These are phyloP conservation scores for Aphaenogaster ashmeadi DNA, from an alignment of 1,140 invertebrate genomes.

Conservation along the genomic window DNA sequence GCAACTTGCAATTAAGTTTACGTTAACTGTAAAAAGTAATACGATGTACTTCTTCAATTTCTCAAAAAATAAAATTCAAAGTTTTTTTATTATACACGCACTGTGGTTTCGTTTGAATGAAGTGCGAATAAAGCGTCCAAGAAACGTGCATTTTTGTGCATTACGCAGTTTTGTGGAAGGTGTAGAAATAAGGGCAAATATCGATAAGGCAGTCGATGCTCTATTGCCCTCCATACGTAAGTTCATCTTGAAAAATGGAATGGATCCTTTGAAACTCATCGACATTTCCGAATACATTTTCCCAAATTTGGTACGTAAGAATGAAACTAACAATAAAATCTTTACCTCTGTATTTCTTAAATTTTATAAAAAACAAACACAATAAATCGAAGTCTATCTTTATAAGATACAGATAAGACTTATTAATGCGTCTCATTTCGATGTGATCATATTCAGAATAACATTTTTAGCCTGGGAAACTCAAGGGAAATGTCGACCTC, in stretches of 20 bases:
- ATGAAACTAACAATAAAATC: background rate
- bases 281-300: conserved; percentile 30
- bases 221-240: conserved; percentile 41
- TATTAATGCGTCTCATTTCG: background rate
- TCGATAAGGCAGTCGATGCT: conserved; percentile 65
- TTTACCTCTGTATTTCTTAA: background rate
- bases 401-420: background rate
- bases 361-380: background rate
- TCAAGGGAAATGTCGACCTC: conserved; percentile 48
- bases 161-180: background rate
- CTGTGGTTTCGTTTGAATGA: background rate
- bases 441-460: background rate
- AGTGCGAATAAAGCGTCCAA: background rate
- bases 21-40: background rate
- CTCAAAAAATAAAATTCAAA: background rate
- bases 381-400: background rate
- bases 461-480: conserved; percentile 49
- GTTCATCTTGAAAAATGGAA: conserved; percentile 3
- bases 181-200: background rate
- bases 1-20: background rate
- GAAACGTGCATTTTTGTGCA: background rate
- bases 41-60: background rate
- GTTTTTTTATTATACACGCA: background rate
- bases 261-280: conserved; percentile 67
- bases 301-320: background rate